Evolutionary conservation across 1,140 invertebrate species (phyloP).

Genomic region (Sarcophaga peregrina): DNA sequence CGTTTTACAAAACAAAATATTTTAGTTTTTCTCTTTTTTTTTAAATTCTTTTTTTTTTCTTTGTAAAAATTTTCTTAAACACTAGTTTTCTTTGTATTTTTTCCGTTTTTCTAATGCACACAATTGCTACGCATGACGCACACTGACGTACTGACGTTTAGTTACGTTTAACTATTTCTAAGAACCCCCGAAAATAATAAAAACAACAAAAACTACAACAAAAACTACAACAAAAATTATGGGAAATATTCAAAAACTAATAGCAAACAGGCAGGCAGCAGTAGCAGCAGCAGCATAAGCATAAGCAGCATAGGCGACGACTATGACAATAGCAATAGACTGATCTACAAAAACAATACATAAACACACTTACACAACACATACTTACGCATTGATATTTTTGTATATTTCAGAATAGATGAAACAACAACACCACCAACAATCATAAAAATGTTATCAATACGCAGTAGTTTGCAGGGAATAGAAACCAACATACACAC

Average conservation of each 20-base stretch:
- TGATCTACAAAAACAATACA: conserved; percentile 18
- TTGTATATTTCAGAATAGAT: not conserved
- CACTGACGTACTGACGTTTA: conserved; percentile 59
- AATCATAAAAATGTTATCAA: conserved; percentile 38
- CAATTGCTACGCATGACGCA: conserved; percentile 60
- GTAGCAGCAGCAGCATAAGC: not conserved
- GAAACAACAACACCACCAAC: conserved; percentile 21
- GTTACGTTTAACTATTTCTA: conserved; percentile 65
- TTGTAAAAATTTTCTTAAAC: not conserved
- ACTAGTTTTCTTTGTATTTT: not conserved
- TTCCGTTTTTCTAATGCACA: conserved; percentile 24
- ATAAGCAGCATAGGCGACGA: conserved; percentile 23
- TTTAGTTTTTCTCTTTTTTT: not conserved
- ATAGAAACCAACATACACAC: not conserved
- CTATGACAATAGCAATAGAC: conserved; percentile 14
- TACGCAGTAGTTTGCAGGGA: conserved; percentile 30
- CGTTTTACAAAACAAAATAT: conserved; percentile 3
- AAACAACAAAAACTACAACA: conserved; percentile 32
- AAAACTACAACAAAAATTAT: conserved; percentile 41
- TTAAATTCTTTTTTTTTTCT: conserved; percentile 25
- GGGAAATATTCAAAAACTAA: conserved; percentile 55
- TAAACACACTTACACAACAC: too few relatives aligned
- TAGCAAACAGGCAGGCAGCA: conserved; percentile 19
- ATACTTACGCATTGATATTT: too few relatives aligned
- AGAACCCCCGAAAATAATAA: conserved; percentile 55